Evolutionary conservation across 92 coral and sea anemone species (phyloP).

Genomic region (Ricordea florida): DNA sequence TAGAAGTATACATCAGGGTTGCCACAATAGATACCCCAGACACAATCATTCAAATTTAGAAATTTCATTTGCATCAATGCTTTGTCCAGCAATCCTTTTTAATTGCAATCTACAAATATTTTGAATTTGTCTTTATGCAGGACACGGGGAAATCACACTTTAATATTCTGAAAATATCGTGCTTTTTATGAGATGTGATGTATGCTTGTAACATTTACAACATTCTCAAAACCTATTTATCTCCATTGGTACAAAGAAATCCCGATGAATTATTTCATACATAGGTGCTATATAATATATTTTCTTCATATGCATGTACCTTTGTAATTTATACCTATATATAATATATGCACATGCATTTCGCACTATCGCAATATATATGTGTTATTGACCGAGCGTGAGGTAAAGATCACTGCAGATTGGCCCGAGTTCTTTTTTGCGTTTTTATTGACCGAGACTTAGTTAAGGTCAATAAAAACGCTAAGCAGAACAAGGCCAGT

Average conservation of each 20-base stretch:
- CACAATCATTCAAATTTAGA: neutral
- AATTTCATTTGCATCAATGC: neutral
- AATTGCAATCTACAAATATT: neutral
- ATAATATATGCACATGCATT: constrained; percentile 44
- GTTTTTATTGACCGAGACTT: too few species aligned
- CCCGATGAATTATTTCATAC: constrained; percentile 24
- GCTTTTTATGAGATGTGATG: constrained; percentile 6
- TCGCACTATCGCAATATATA: constrained; percentile 2
- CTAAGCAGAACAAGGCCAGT: too few species aligned
- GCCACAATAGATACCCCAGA: too few species aligned
- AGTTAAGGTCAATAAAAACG: too few species aligned
- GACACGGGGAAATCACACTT: neutral
- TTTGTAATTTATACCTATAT: constrained; percentile 53
- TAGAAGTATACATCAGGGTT: too few species aligned
- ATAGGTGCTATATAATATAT: constrained; percentile 50
- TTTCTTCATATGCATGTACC: constrained; percentile 49
- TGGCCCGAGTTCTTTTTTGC: too few species aligned
- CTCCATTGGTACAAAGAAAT: constrained; percentile 28
- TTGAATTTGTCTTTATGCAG: constrained; percentile 12
- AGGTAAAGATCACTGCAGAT: too few species aligned
- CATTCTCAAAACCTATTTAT: constrained; percentile 20
- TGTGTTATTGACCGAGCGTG: too few species aligned
- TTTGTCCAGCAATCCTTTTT: too few species aligned
- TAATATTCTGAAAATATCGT: neutral
- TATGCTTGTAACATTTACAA: neutral